A percentile compares a stretch with the other conserved stretches of the same genome.
These are phyloP conservation scores for Echeneis naucrates DNA, from an alignment of 2,797 vertebrate genomes.

Conservation along the genomic window DNA sequence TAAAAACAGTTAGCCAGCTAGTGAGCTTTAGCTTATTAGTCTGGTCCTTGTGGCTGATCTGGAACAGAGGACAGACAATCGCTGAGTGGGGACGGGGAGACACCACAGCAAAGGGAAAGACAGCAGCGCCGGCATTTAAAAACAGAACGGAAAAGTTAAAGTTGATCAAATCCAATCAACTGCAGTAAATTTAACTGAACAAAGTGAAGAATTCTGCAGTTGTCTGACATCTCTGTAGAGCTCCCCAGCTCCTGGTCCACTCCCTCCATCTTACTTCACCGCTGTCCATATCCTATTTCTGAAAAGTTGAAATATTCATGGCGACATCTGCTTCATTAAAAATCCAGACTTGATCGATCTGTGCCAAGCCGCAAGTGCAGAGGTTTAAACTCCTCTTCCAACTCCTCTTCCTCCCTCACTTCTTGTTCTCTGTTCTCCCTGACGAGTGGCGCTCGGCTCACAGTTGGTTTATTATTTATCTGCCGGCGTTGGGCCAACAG, in stretches of 20 bases:
- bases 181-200: too few species aligned
- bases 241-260: conserved; percentile 59
- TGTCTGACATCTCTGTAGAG: conserved; percentile 59
- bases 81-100: too few species aligned
- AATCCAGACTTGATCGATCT: conserved; percentile 57
- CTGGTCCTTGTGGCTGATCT: too few species aligned
- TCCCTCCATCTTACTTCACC: conserved; percentile 72
- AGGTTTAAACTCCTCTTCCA: conserved; percentile 55
- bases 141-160: not conserved
- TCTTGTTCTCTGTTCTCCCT: conserved; percentile 52
- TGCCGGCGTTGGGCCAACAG: conserved; percentile 85
- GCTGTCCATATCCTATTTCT: conserved; percentile 64
- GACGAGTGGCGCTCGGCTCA: conserved; percentile 72
- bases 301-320: conserved; percentile 75
- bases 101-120: too few species aligned
- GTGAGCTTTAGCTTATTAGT: too few species aligned
- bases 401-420: conserved; percentile 1
- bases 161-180: not conserved
- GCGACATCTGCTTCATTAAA: conserved; percentile 82
- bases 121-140: not conserved
- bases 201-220: conserved; percentile 52
- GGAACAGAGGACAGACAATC: too few species aligned
- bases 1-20: too few species aligned
- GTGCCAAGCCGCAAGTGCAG: conserved; percentile 68
- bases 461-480: conserved; percentile 84